Conservation (phyloP, 2,888 invertebrate genomes). For the Corythucha ciliata region DNA sequence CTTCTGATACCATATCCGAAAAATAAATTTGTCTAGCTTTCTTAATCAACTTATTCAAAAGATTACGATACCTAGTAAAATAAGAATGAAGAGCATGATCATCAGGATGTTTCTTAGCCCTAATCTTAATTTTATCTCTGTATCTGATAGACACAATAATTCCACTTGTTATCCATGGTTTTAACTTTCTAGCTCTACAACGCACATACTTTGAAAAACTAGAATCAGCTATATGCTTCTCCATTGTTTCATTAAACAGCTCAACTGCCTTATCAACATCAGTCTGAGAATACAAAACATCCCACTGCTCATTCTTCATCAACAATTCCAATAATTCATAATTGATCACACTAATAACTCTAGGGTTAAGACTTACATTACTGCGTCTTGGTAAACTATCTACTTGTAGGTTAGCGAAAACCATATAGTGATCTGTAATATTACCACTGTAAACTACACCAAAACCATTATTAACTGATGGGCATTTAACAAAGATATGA, state of each 20-base stretch:
- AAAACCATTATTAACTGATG: slow-evolving; percentile 4
- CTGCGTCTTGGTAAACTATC: no score
- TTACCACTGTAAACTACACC: slow-evolving; percentile 3
- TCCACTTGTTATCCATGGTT: slow-evolving; percentile 14
- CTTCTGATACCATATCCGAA: slow-evolving; percentile 8
- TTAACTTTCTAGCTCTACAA: slow-evolving; percentile 7
- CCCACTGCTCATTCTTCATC: slow-evolving; percentile 10
- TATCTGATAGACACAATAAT: slow-evolving; percentile 13
- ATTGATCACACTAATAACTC: slow-evolving; percentile 8
- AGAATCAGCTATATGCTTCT: slow-evolving; percentile 10
- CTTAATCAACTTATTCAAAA: slow-evolving; percentile 11
- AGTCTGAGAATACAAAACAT: slow-evolving; percentile 7
- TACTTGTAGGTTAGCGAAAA: not conserved
- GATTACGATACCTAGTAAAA: slow-evolving; percentile 9
- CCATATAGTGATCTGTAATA: slow-evolving; percentile 6
- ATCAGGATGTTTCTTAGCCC: slow-evolving; percentile 11
- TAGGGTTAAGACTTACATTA: not conserved
- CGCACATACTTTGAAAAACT: slow-evolving; percentile 3
- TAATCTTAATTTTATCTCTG: slow-evolving; percentile 14
- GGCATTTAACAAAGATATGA: slow-evolving; percentile 7
- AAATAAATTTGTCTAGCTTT: slow-evolving; percentile 6
- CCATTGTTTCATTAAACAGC: slow-evolving; percentile 4
- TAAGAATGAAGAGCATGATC: slow-evolving; percentile 13
- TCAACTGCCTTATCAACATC: slow-evolving; percentile 9
- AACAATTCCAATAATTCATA: slow-evolving; percentile 9